phyloP scores from a whole-genome alignment of 2,113 vertebrate genomes.

The Callocephalon fimbriatum region DNA sequence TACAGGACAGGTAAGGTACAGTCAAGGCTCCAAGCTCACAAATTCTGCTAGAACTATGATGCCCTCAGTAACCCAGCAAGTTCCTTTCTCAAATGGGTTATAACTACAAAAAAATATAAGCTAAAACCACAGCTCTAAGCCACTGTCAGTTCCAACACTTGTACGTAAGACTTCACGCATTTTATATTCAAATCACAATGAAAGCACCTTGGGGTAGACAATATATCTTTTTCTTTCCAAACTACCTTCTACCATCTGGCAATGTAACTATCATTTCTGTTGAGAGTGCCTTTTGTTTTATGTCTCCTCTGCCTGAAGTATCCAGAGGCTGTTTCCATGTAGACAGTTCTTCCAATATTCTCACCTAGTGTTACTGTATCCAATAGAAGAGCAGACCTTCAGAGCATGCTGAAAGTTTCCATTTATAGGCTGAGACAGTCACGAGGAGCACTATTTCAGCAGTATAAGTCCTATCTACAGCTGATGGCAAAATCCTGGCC shows the following conservation, averaged over 20 bases:
- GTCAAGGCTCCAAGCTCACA: neutral
- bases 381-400: neutral
- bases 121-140: neutral
- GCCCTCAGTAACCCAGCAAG: neutral
- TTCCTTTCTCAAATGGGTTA: neutral
- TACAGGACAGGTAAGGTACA: neutral
- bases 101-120: neutral
- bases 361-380: neutral
- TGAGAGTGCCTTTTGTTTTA: neutral
- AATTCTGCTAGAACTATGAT: neutral
- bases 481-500: neutral
- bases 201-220: neutral
- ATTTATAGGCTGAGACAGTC: neutral
- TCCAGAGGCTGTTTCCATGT: constrained; percentile 1
- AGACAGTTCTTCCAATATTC: neutral
- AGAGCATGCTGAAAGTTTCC: neutral
- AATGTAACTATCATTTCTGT: neutral
- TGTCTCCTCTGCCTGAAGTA: neutral
- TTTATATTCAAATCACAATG: neutral
- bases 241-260: constrained; percentile 26
- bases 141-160: neutral
- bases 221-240: neutral
- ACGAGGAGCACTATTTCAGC: neutral
- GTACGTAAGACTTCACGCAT: neutral
- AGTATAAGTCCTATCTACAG: neutral